Base-by-base conservation (phyloP, 2,888 invertebrate species). In the Laothoe populi region DNA sequence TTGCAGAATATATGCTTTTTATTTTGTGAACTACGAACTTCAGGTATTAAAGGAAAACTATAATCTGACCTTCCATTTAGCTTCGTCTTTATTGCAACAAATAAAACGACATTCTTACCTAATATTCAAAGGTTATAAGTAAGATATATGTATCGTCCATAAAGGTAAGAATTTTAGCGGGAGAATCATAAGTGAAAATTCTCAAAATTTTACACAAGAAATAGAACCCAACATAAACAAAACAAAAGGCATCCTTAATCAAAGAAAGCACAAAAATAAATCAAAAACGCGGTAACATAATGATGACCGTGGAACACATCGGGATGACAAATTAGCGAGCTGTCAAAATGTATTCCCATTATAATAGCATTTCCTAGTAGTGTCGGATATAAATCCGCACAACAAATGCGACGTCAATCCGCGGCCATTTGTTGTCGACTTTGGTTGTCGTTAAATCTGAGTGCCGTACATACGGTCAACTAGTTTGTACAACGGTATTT, bases 391-490 rank as follows among this genome's bases (percentile, higher is more conserved):
- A 89, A 87, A 90, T 90, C 88, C 87, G 83, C 79, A 82, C 84
- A 82, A 84, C 88, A 88, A 88, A 91, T 91, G 90, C 85, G 82
- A 86, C 89, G 88, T 91, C 90, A 88, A 90, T 90, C 87, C 79
- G 76, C 77, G 74, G 75, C 86, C 87, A 89, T 89, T 88, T 88
- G 87, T 86, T 78, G 86, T 79, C 68, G 74, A 70, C 74, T 75
- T 72, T 79, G 75, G 71, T 75, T 73, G 77, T 84, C 82, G 84
- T 83, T 84, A 85, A 81, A 78, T 78, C 75, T 75, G 65, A 63
- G 66, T 63, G 42, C 60, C 65, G 40, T 74, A 87, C 83, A 79
- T 70, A 87, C 79, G 31, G 79, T 0, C 44, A 0, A 4, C 10
- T 3, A n/a, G 63, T 46, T 62, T 59, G 59, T 11, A 26, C 59